Conservation (phyloP, 1,140 invertebrate species). For the Pinna nobilis region DNA sequence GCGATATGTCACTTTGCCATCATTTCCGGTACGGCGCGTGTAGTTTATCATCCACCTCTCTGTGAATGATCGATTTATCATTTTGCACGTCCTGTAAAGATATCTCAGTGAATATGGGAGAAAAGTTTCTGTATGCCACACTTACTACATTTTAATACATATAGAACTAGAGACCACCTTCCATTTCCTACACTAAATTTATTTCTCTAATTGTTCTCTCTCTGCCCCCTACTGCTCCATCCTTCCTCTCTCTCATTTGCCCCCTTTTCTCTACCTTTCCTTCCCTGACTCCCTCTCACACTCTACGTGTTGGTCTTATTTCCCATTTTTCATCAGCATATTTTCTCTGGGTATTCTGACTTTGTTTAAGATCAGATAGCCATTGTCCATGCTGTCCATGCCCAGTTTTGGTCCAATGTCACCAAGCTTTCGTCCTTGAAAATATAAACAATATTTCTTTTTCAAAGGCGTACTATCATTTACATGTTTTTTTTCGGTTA, state of each 20-base stretch:
- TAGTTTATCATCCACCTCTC: no score
- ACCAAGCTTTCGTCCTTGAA: slow-evolving; percentile 88
- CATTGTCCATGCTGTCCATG: slow-evolving; percentile 93
- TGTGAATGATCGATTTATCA: no score
- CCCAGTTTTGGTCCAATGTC: slow-evolving; percentile 96
- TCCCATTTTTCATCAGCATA: slow-evolving; percentile 95
- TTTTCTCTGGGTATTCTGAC: slow-evolving; percentile 89
- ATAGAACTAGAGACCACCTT: no score
- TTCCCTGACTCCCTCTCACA: neutral
- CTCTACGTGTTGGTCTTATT: slow-evolving; percentile 77
- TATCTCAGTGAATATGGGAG: no score
- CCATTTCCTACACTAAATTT: neutral
- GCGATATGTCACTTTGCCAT: no score
- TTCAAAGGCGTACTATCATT: no score
- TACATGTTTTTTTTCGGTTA: no score
- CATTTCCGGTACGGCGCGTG: no score
- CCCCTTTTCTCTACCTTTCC: neutral
- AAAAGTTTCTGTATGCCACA: no score
- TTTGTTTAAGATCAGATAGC: slow-evolving; percentile 89
- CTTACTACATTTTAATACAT: no score
- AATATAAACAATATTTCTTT: no score
- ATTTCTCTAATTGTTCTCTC: neutral
- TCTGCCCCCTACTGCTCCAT: neutral
- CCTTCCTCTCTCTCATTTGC: neutral
- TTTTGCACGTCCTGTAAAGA: no score